phyloP scores from a whole-genome alignment of 2,888 invertebrate genomes.

The Amiota minor region DNA sequence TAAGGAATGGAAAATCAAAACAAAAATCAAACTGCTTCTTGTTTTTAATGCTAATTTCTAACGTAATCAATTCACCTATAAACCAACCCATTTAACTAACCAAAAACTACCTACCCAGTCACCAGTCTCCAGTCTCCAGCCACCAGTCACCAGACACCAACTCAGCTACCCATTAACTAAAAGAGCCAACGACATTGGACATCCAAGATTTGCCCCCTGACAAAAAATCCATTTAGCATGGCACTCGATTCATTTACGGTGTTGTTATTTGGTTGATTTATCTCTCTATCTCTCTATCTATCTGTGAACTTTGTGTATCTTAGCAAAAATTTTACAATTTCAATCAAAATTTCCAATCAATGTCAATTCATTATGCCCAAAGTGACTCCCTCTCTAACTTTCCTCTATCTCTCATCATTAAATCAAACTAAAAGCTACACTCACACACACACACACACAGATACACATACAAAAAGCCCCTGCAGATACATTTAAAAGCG shows the following conservation, averaged over 20 bases:
- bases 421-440: not conserved
- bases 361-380: constrained; percentile 70
- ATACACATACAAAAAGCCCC: not conserved
- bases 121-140: too few species aligned
- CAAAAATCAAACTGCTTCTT: too few species aligned
- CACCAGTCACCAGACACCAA: not conserved
- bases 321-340: constrained; percentile 57
- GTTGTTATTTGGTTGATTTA: not conserved
- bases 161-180: not conserved
- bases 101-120: not conserved
- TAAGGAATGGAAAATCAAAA: not conserved
- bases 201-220: not conserved
- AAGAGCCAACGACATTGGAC: not conserved
- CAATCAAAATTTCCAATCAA: constrained; percentile 73
- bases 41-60: not conserved
- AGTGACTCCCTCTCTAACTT: not conserved
- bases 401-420: constrained; percentile 2
- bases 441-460: not conserved
- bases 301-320: constrained; percentile 41
- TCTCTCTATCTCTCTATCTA: constrained; percentile 24
- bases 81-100: not conserved
- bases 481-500: constrained; percentile 1
- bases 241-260: constrained; percentile 20
- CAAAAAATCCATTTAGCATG: not conserved
- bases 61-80: not conserved